A percentile compares a stretch with the other conserved stretches of the same genome.
Evolutionary conservation across 2,888 invertebrate species (phyloP).

Genomic region (Caenorhabditis sinica): DNA sequence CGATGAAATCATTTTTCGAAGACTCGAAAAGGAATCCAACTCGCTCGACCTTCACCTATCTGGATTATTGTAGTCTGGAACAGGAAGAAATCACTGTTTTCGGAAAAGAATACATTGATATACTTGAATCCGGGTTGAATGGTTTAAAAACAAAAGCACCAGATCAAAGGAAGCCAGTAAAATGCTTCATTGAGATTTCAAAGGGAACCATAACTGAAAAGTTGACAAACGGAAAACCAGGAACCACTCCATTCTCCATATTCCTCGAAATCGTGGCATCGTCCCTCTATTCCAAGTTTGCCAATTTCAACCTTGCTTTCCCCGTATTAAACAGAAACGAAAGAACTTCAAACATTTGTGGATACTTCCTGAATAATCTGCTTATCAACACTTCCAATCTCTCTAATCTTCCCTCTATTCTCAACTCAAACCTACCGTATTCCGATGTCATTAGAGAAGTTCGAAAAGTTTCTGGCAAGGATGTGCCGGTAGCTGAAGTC

Average conservation of each 20-base stretch:
- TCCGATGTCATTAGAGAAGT: conserved; percentile 33
- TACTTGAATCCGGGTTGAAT: conserved; percentile 2
- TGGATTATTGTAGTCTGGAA: conserved; percentile 46
- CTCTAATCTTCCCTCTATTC: conserved; percentile 5
- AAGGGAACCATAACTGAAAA: background rate
- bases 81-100: background rate
- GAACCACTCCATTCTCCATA: conserved; percentile 53
- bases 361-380: conserved; percentile 78
- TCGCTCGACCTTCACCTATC: conserved; percentile 12
- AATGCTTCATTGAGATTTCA: conserved; percentile 18
- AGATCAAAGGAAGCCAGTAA: background rate
- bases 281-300: background rate
- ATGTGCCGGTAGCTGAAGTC: conserved; percentile 66
- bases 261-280: conserved; percentile 33
- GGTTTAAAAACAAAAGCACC: background rate
- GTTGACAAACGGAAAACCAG: background rate
- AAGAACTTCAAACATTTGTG: conserved; percentile 65
- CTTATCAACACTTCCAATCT: conserved; percentile 56
- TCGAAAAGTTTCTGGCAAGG: conserved; percentile 5
- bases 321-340: conserved; percentile 68
- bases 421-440: conserved; percentile 42
- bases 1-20: conserved; percentile 43
- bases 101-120: conserved; percentile 35
- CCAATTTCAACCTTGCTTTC: conserved; percentile 69
- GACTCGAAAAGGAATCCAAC: background rate